These are phyloP conservation scores for Axis porcinus DNA, from an alignment of 2,113 vertebrate species.

Conservation along the genomic window DNA sequence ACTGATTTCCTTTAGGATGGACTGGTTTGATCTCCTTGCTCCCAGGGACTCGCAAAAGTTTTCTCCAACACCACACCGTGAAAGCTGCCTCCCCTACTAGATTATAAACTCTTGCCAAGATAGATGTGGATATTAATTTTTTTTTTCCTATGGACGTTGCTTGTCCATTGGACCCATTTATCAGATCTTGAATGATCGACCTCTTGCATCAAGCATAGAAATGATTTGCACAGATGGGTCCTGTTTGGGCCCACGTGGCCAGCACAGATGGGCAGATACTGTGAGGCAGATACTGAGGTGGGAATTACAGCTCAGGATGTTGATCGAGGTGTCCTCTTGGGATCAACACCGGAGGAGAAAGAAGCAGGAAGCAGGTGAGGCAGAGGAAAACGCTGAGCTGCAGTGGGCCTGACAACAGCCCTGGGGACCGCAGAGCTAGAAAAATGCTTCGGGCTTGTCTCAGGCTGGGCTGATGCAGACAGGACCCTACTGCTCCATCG, in stretches of 20 bases:
- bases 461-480: too few relatives aligned
- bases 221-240: neutral
- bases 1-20: neutral
- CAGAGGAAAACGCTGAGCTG: neutral
- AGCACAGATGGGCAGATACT: neutral
- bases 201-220: neutral
- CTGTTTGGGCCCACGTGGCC: neutral
- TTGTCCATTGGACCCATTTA: neutral
- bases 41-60: neutral
- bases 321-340: neutral
- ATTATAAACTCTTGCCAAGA: neutral
- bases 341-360: accelerated
- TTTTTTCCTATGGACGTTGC: neutral
- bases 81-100: neutral
- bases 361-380: neutral
- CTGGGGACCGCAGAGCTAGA: too few relatives aligned
- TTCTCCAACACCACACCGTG: neutral
- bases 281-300: neutral
- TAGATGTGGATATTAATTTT: neutral
- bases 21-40: neutral
- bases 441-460: neutral
- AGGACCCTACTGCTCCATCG: neutral
- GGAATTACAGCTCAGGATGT: neutral
- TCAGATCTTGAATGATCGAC: neutral
- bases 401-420: accelerated